Conservation (phyloP, 2,113 vertebrate genomes). For the Chauna torquata region DNA sequence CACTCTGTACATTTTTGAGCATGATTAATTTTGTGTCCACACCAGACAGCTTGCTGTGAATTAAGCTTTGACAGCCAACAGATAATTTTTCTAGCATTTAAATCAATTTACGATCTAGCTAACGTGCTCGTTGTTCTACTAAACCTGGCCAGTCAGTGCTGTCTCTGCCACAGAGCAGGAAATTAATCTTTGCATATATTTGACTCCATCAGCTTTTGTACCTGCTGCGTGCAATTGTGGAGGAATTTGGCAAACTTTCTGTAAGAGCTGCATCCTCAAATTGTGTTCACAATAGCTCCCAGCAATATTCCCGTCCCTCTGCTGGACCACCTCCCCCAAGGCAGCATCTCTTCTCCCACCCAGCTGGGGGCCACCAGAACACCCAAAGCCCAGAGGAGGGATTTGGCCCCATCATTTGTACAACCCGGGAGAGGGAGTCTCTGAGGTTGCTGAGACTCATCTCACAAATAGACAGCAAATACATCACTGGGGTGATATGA, state of each 20-base stretch:
- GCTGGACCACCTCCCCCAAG: not conserved
- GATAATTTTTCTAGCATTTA: slow-evolving; percentile 47
- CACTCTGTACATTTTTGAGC: not conserved
- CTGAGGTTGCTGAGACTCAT: not conserved
- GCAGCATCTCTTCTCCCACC: not conserved
- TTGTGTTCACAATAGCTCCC: not conserved
- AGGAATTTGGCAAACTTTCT: not conserved
- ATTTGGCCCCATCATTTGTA: not conserved
- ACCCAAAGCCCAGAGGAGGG: not conserved
- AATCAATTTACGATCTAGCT: slow-evolving; percentile 24
- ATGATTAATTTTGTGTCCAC: not conserved
- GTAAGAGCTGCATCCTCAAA: not conserved
- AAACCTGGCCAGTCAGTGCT: slow-evolving; percentile 31
- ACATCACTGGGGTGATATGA: not conserved
- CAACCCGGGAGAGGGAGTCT: not conserved
- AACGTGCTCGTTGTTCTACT: not conserved
- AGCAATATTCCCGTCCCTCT: not conserved
- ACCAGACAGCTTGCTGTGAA: not conserved
- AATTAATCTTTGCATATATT: slow-evolving; percentile 37
- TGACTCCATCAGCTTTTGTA: slow-evolving; percentile 5
- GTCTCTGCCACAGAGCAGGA: slow-evolving; percentile 10
- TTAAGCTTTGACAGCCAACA: not conserved
- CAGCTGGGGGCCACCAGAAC: not conserved
- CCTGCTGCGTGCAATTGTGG: slow-evolving; percentile 15
- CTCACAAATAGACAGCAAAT: not conserved